Evolutionary conservation across 2,113 vertebrate genomes (phyloP).

Genomic region (Tetraodon nigroviridis): DNA sequence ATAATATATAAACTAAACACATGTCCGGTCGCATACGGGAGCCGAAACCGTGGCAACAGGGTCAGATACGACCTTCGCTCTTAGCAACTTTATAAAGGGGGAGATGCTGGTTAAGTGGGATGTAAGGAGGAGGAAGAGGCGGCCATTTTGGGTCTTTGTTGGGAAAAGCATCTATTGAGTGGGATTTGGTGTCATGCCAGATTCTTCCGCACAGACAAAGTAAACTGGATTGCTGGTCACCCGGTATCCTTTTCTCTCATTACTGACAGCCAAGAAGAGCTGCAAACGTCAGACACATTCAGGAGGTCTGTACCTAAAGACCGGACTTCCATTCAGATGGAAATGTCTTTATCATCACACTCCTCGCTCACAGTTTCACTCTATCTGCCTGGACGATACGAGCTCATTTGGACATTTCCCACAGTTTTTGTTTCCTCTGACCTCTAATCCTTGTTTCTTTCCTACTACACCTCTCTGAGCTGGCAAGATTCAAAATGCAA

Average conservation of each 20-base stretch:
- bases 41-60: constrained; percentile 64
- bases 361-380: constrained; percentile 47
- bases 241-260: constrained; percentile 50
- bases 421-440: constrained; percentile 25
- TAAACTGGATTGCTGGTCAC: constrained; percentile 63
- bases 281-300: constrained; percentile 55
- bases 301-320: constrained; percentile 44
- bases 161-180: constrained; percentile 60
- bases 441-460: constrained; percentile 19
- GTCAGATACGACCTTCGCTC: constrained; percentile 58
- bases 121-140: constrained; percentile 36
- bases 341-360: constrained; percentile 49
- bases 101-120: constrained; percentile 46
- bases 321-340: constrained; percentile 56
- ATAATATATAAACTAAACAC: constrained; percentile 61
- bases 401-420: constrained; percentile 32
- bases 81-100: constrained; percentile 67
- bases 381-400: constrained; percentile 34
- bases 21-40: constrained; percentile 38
- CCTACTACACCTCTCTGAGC: neutral
- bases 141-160: constrained; percentile 55
- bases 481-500: neutral
- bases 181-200: constrained; percentile 71
- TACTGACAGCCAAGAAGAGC: constrained; percentile 53
- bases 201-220: constrained; percentile 51